These are phyloP conservation scores for Borostomias antarcticus DNA, from an alignment of 2,797 vertebrate genomes.

Conservation along the genomic window DNA sequence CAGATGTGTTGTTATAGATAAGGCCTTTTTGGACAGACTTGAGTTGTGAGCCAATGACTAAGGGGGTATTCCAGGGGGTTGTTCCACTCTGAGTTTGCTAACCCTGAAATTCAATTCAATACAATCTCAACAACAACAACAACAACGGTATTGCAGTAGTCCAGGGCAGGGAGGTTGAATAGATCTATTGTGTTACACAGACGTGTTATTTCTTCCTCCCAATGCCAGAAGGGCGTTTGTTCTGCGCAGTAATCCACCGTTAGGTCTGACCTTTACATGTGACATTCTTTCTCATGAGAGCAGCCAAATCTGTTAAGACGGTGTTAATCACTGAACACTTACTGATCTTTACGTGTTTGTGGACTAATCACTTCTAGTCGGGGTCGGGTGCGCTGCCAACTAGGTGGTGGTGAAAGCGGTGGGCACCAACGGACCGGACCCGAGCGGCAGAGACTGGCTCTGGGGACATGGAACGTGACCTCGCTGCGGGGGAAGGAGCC, in stretches of 20 bases:
- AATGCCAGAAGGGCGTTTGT: constrained; percentile 55
- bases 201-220: constrained; percentile 51
- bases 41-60: too few relatives aligned
- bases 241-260: constrained; percentile 52
- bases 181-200: constrained; percentile 58
- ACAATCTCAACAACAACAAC: constrained; percentile 37
- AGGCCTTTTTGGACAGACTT: too few relatives aligned
- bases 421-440: too few relatives aligned
- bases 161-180: constrained; percentile 41
- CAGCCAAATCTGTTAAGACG: not conserved
- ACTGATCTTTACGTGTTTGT: constrained; percentile 17
- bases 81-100: too few relatives aligned
- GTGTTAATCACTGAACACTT: constrained; percentile 10
- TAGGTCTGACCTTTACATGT: constrained; percentile 51
- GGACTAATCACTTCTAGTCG: constrained; percentile 16
- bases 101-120: not conserved
- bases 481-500: too few relatives aligned
- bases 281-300: constrained; percentile 47
- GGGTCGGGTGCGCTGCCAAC: too few relatives aligned
- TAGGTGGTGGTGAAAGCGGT: too few relatives aligned
- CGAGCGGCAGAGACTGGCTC: too few relatives aligned
- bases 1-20: not conserved
- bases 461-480: too few relatives aligned
- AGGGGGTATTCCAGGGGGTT: too few relatives aligned
- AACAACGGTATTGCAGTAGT: constrained; percentile 38